phyloP scores from a whole-genome alignment of 2,888 invertebrate species.

The Cephus sareptanus region DNA sequence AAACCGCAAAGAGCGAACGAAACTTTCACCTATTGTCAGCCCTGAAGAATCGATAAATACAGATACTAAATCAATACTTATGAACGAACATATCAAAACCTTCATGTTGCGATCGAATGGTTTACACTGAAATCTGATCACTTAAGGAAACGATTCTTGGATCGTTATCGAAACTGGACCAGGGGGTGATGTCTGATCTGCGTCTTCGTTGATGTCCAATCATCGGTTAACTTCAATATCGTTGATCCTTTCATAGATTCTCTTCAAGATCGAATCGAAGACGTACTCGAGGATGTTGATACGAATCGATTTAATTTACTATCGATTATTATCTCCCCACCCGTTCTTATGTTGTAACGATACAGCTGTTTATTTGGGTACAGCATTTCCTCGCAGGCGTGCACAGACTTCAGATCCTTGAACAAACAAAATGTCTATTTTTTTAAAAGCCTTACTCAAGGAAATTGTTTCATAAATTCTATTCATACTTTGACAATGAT shows the following conservation, averaged over 20 bases:
- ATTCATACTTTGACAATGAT: not conserved
- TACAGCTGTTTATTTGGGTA: conserved; percentile 90
- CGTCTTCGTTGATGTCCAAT: not conserved
- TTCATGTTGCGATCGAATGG: not conserved
- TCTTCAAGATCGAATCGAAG: conserved; percentile 61
- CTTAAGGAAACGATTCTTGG: conserved; percentile 10
- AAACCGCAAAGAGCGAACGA: not conserved
- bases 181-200: not conserved
- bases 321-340: conserved; percentile 92
- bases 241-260: conserved; percentile 10
- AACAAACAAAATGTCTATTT: not conserved
- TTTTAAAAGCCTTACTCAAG: not conserved
- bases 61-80: conserved; percentile 22
- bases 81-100: conserved; percentile 30
- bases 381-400: conserved; percentile 89
- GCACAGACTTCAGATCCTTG: conserved; percentile 66
- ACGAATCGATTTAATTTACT: conserved; percentile 74
- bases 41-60: conserved; percentile 22
- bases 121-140: conserved; percentile 4
- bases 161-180: not conserved
- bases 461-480: not conserved
- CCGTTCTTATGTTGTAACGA: conserved; percentile 89
- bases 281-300: conserved; percentile 53
- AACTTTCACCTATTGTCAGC: conserved; percentile 5
- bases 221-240: conserved; percentile 1